Base-by-base conservation (phyloP, 2,113 vertebrate species). In the Cinclus cinclus region DNA sequence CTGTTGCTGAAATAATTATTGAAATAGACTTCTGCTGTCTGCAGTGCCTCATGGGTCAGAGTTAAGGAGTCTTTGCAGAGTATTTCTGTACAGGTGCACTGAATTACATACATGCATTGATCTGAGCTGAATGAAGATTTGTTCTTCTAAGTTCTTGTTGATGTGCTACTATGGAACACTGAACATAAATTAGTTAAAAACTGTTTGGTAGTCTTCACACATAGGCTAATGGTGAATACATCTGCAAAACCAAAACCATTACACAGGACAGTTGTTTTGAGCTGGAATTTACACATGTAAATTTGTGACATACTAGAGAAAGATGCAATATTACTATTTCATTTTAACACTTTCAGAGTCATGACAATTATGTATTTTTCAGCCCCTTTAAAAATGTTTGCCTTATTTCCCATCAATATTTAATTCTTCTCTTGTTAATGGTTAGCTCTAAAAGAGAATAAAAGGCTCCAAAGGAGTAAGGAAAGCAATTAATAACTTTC, bases 71-170 rank as follows among this genome's bases (percentile, higher is more conserved):
- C 86, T 90, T 95, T 18, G 12, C 37, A 89, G 76, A 52, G 18
- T 93, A 88, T 89, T 95, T 88, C 82, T 81, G 86, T 64, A 64
- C 41, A 74, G 60, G 44, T 95, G 60, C 81, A 86, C 92, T 95
- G 93, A 97, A 95, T 96, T 94, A 86, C 56, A 37, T 80, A 92
- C 82, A 30, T 25, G 37, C 60, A 88, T 93, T 93, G 92, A 88
- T 94, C 88, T 95, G 85, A 96, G 85, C 71, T 93, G 95, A 94
- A 96, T 88, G 79, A 93, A 95, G 85, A 95, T 95, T 93, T 93
- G 93, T 91, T 92, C 70, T 69, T 91, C 70, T 84, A 89, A 91
- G 65, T 89, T 89, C 81, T 60, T 91, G 81, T 83, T 92, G 88
- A 91, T 90, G 52, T 74, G 69, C 47, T 0, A 2, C 88, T 68